Evolutionary conservation across 2,113 vertebrate species (phyloP).

Genomic region (Toxotes jaculatrix): DNA sequence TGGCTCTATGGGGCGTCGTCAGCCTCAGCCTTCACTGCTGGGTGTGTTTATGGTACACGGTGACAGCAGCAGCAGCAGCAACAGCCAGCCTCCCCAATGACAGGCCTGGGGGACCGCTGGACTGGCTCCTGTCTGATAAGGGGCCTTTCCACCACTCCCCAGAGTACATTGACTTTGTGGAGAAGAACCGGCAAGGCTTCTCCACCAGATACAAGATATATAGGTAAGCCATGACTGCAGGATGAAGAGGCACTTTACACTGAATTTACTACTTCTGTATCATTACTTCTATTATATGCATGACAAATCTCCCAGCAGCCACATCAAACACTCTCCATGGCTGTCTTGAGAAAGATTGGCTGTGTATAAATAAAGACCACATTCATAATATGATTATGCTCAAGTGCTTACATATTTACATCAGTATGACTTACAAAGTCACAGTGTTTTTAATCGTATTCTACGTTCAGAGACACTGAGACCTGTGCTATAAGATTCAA

Average conservation of each 20-base stretch:
- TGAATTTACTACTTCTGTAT: slow-evolving; percentile 1
- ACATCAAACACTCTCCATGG: neutral
- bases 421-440: slow-evolving; percentile 7
- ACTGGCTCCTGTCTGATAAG: slow-evolving; percentile 99
- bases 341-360: slow-evolving; percentile 8
- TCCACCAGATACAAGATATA: slow-evolving; percentile 99
- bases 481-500: neutral
- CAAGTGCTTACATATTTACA: slow-evolving; percentile 13
- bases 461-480: neutral
- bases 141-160: slow-evolving; percentile 98
- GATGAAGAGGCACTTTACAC: slow-evolving; percentile 3
- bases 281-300: neutral
- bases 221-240: slow-evolving; percentile 86
- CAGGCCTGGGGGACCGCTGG: slow-evolving; percentile 94
- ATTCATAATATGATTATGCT: neutral
- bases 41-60: slow-evolving; percentile 81
- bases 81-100: slow-evolving; percentile 91
- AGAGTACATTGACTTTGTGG: slow-evolving; percentile 98
- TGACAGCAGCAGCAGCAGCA: slow-evolving; percentile 74
- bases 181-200: slow-evolving; percentile 97
- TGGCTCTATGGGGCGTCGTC: slow-evolving; percentile 98
- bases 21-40: slow-evolving; percentile 97
- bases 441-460: neutral
- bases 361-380: slow-evolving; percentile 26
- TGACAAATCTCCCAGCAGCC: slow-evolving; percentile 7